Evolutionary conservation across 1,140 invertebrate species (phyloP), one percentile per base, ranked within the genome.

Genomic region (Sipha flava): DNA sequence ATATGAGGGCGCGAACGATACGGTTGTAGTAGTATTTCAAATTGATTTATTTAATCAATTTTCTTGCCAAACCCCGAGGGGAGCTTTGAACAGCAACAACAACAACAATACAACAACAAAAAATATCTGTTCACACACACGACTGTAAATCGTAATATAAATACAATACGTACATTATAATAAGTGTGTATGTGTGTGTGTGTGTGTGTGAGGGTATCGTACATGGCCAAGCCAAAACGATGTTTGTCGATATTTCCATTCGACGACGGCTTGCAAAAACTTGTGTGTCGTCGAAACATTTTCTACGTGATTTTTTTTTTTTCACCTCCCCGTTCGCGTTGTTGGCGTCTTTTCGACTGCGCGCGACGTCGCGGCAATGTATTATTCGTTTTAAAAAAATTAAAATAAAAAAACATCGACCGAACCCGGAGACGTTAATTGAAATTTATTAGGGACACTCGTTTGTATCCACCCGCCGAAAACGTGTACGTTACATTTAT

Each of bases 41-140:
- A 57, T 37, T 77, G 73, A 77, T 77, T 77, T 77, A 77, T 77
- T 77, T 57, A 59, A 59, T 77, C 73, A 77, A 77, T 77, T 59
- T 77, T 37, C 52, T 77, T 59, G 70, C 49, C 73, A 57, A 77
- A 77, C 73, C 73, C 52, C 43, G 10, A 31, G 73, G 34, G 66
- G 14, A 12, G 43, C 52, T 34, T 40, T 59, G 40, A 54, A 34
- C 4, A 29, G 59, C 34, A 45, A 45, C 64, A 34, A 34, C 59
- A 40, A 10, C 37, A 40, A n/a, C 21, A 21, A 47, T 43, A 66
- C 23, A 66, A 66, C 37, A 62, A n/a, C n/a, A n/a, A 23, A 43
- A 40, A 21, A 16, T 23, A 43, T 43, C 23, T 21, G 12, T 7
- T 3, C 18, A 0, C 5, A 16, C 21, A 62, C 9, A 34, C n/a